Evolutionary conservation across 2,113 vertebrate species (phyloP).

Genomic region (Tenrec ecaudatus): DNA sequence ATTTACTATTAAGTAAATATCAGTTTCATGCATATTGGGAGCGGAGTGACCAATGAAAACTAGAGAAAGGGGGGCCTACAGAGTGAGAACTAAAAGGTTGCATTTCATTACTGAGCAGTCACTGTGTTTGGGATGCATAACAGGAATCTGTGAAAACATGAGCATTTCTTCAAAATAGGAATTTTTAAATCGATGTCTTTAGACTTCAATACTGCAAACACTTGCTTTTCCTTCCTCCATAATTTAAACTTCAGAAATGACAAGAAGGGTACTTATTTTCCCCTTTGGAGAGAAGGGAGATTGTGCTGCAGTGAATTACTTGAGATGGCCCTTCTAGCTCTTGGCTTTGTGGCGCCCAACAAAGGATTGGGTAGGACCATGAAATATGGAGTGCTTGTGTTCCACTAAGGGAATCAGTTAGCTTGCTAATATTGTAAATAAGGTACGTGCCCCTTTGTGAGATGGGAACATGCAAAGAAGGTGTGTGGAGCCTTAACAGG

Average conservation of each 20-base stretch:
- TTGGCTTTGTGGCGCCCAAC: no score
- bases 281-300: not conserved
- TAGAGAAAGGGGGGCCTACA: not conserved
- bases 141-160: not conserved
- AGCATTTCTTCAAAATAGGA: not conserved
- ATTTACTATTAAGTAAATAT: conserved; percentile 55
- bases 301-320: no score
- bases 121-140: not conserved
- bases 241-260: conserved; percentile 50
- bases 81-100: not conserved
- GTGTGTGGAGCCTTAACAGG: no score
- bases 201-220: not conserved
- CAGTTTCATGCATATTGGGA: conserved; percentile 60
- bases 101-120: not conserved
- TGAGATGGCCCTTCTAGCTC: no score
- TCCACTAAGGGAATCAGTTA: no score
- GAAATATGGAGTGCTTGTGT: no score
- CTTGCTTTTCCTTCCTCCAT: conserved; percentile 33
- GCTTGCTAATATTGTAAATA: no score
- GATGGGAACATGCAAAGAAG: no score
- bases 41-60: not conserved
- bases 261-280: not conserved
- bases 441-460: no score
- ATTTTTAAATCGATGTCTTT: conserved; percentile 18
- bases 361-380: no score